Evolutionary conservation across 1,140 invertebrate species (phyloP).

Genomic region (Pseudomyrmex flavicornis): DNA sequence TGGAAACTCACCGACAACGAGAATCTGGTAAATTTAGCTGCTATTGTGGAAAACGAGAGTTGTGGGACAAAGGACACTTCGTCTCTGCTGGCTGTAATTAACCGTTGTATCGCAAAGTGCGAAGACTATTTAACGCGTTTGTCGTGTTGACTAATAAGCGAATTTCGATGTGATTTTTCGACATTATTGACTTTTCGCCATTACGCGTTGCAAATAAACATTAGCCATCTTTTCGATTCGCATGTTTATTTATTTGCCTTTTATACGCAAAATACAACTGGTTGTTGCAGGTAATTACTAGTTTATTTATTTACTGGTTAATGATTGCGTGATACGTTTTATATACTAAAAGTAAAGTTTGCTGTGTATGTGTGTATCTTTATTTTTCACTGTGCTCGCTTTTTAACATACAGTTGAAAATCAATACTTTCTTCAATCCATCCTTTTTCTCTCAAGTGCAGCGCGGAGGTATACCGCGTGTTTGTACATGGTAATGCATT

Average conservation of each 20-base stretch:
- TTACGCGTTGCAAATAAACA: no score
- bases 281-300: neutral
- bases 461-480: constrained; percentile 12
- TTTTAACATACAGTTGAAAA: neutral
- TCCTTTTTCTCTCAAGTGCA: constrained; percentile 35
- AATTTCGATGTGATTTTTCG: constrained; percentile 5
- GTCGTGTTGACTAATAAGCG: neutral
- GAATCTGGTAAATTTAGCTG: constrained; percentile 49
- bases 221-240: neutral
- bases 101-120: constrained; percentile 29
- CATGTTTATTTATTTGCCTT: neutral
- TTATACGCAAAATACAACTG: neutral
- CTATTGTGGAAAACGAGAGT: constrained; percentile 52
- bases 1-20: constrained; percentile 44
- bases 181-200: neutral
- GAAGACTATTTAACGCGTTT: constrained; percentile 25
- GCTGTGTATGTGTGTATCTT: neutral
- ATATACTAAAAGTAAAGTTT: neutral
- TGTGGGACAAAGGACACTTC: constrained; percentile 41
- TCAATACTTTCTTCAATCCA: neutral
- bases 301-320: no score
- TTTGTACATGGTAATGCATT: constrained; percentile 55
- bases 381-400: neutral
- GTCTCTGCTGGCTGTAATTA: constrained; percentile 41
- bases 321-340: neutral